Percentiles rank a stretch among this genome's conserved stretches.
These are phyloP conservation scores for Nephila pilipes DNA, from an alignment of 1,140 invertebrate species.

Conservation along the genomic window DNA sequence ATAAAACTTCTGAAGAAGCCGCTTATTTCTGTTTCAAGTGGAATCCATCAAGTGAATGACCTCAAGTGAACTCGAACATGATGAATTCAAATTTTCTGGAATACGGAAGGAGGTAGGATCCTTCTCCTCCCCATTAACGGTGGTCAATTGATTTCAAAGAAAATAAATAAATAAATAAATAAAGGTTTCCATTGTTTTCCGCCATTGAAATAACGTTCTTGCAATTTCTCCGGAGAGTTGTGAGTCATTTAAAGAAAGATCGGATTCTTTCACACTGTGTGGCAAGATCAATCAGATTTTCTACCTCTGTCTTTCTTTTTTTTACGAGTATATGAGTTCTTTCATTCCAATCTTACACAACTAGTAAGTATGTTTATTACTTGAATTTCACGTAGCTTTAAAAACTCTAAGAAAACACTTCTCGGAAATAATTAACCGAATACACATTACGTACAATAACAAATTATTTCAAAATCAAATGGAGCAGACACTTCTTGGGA, in stretches of 20 bases:
- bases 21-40: background rate
- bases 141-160: background rate
- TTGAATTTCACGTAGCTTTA: too few relatives aligned
- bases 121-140: background rate
- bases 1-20: background rate
- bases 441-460: too few relatives aligned
- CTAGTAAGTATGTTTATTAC: too few relatives aligned
- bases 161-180: background rate
- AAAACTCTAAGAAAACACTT: too few relatives aligned
- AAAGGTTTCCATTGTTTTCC: conserved; percentile 11
- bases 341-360: too few relatives aligned
- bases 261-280: background rate
- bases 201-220: background rate
- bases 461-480: too few relatives aligned
- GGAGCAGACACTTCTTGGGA: too few relatives aligned
- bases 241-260: background rate
- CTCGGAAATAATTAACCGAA: too few relatives aligned
- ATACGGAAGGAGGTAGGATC: background rate
- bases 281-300: background rate
- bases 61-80: background rate
- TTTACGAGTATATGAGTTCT: too few relatives aligned
- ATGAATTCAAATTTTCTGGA: background rate
- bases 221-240: background rate
- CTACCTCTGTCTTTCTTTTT: background rate
- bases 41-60: background rate